phyloP scores from a whole-genome alignment of 37 sponge, comb jelly and placozoan species.

The Cladorhizidae sp. region DNA sequence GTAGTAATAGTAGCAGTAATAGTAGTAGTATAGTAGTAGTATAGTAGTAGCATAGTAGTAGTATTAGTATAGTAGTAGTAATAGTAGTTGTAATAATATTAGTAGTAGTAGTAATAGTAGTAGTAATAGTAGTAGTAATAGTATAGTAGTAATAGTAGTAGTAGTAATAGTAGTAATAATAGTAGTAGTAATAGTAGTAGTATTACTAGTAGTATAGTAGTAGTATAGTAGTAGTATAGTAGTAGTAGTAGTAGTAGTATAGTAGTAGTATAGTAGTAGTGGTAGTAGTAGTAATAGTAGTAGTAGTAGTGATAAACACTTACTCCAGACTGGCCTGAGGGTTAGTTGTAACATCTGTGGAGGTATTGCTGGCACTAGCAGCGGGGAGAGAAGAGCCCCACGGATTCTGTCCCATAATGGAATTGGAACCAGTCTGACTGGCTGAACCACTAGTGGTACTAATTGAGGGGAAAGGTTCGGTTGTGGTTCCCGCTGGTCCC shows the following conservation, averaged over 20 bases:
- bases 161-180: neutral
- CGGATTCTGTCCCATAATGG: no score
- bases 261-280: no score
- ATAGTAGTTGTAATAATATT: neutral
- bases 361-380: no score
- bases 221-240: no score
- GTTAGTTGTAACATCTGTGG: neutral
- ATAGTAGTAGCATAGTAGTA: no score
- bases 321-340: neutral
- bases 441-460: neutral
- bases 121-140: neutral
- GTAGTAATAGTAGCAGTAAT: no score
- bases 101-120: neutral
- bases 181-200: neutral
- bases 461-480: neutral
- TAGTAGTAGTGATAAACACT: neutral
- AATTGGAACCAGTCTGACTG: no score
- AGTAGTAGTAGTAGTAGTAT: neutral
- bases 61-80: no score
- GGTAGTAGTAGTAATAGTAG: no score
- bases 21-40: no score
- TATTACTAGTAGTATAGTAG: neutral
- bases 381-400: neutral
- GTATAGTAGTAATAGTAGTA: neutral
- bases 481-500: conserved; percentile 22